Percentiles rank a stretch among this genome's conserved stretches.
Evolutionary conservation across 2,797 vertebrate genomes (phyloP).

Genomic region (Sylvilagus floridanus): DNA sequence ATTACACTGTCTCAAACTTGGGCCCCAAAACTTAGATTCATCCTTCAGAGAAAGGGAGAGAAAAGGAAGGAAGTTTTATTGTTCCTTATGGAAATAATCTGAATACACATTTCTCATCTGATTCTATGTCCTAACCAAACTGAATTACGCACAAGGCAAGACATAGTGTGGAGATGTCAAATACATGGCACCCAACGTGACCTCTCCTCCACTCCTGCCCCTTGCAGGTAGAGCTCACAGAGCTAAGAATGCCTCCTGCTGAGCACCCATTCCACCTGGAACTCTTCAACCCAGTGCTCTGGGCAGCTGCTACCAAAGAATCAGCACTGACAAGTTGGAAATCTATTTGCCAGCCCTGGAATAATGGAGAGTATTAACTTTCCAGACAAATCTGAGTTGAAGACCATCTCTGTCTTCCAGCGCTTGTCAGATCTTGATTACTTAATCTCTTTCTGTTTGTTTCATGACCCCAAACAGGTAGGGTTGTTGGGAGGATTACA

Average conservation of each 20-base stretch:
- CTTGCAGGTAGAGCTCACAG: accelerated
- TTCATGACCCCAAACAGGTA: background rate
- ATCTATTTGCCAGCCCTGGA: background rate
- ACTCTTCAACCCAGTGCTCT: background rate
- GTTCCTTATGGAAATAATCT: background rate
- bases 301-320: background rate
- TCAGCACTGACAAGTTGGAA: background rate
- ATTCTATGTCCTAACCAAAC: background rate
- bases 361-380: background rate
- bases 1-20: background rate
- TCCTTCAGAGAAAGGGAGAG: background rate
- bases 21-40: background rate
- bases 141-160: background rate
- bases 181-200: accelerated
- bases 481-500: background rate
- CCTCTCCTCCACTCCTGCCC: background rate
- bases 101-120: background rate
- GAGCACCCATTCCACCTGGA: background rate
- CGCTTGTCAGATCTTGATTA: background rate
- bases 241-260: background rate
- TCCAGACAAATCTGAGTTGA: background rate
- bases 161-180: accelerated
- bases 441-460: background rate
- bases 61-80: background rate
- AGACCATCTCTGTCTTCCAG: background rate